These are phyloP conservation scores for Calephelis nemesis DNA, from an alignment of 1,140 invertebrate genomes.

Conservation along the genomic window DNA sequence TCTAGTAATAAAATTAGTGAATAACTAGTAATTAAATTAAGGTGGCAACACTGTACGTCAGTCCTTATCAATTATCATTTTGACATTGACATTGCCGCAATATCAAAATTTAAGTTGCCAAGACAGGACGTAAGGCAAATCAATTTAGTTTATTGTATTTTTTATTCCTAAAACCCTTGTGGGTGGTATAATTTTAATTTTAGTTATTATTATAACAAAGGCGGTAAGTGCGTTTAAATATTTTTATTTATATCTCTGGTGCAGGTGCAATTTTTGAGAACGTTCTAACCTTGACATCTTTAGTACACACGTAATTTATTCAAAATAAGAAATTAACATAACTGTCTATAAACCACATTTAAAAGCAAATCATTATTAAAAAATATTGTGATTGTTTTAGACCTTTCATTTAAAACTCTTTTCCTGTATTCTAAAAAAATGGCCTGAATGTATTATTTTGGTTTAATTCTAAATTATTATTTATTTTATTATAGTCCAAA, in stretches of 20 bases:
- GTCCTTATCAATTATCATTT: not conserved
- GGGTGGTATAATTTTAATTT: not conserved
- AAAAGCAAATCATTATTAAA: not conserved
- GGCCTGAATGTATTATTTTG: too few species aligned
- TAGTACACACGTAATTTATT: constrained; percentile 45
- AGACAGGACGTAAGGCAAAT: not conserved
- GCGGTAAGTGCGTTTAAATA: not conserved
- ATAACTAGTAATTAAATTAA: too few species aligned
- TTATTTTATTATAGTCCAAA: too few species aligned
- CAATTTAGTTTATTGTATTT: not conserved
- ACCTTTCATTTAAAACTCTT: too few species aligned
- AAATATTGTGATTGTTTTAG: too few species aligned
- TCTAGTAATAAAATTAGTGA: too few species aligned
- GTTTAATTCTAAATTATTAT: too few species aligned
- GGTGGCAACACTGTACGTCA: too few species aligned
- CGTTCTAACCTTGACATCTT: constrained; percentile 43
- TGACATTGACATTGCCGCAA: not conserved
- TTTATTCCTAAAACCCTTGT: not conserved
- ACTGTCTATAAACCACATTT: constrained; percentile 19
- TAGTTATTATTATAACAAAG: not conserved
- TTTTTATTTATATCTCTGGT: not conserved
- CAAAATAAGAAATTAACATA: constrained; percentile 33
- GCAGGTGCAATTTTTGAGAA: constrained; percentile 3
- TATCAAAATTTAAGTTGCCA: not conserved
- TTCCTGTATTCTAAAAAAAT: too few species aligned